phyloP scores from a whole-genome alignment of 2,888 invertebrate species.

The Leptinotarsa rubiginosa region DNA sequence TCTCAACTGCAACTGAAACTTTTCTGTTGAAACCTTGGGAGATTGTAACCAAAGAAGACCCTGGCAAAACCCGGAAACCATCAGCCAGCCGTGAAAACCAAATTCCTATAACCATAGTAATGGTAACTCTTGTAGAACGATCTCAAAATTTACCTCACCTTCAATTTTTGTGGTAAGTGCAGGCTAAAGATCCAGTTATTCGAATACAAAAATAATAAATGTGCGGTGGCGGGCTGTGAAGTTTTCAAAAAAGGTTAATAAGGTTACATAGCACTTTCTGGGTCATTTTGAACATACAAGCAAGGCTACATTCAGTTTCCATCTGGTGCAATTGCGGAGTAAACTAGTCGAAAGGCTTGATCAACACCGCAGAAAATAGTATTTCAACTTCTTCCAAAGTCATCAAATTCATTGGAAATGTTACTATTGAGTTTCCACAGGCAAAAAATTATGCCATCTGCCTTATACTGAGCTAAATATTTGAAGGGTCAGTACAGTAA shows the following conservation, averaged over 20 bases:
- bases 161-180: neutral
- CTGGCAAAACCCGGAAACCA: no score
- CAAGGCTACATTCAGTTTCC: neutral
- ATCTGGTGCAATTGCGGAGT: neutral
- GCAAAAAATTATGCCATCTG: no score
- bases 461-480: no score
- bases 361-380: neutral
- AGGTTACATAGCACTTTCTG: neutral
- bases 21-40: no score
- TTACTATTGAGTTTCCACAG: no score
- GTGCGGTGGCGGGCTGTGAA: conserved; percentile 52
- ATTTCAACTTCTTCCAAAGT: neutral
- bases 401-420: no score
- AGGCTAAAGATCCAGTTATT: conserved; percentile 8
- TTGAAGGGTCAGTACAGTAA: no score
- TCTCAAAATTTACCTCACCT: conserved; percentile 4
- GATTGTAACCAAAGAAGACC: no score
- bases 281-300: neutral
- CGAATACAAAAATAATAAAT: conserved; percentile 23
- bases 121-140: conserved; percentile 1
- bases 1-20: no score
- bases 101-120: no score
- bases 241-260: conserved; percentile 25
- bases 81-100: no score
- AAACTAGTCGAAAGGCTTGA: no score